Conservation (phyloP, 2,113 vertebrate species). For the Ptilorrhoa leucosticta region DNA sequence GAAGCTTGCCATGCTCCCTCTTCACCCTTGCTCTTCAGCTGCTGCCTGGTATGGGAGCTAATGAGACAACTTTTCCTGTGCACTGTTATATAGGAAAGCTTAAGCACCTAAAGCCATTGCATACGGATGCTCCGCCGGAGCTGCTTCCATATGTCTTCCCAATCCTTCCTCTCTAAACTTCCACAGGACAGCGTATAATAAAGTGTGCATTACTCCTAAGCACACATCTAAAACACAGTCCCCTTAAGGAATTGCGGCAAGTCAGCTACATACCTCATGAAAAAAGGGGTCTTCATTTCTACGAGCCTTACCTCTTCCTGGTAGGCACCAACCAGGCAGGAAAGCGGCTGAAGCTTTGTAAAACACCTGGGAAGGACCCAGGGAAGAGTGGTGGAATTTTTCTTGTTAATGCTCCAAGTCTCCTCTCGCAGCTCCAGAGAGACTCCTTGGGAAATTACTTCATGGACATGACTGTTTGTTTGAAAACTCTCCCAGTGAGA, state of each 20-base stretch:
- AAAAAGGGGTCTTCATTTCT: neutral
- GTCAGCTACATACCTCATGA: neutral
- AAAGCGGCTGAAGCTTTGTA: neutral
- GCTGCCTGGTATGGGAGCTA: neutral
- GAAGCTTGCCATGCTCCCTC: neutral
- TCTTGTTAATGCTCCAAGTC: neutral
- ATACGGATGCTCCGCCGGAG: neutral
- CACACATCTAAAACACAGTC: neutral
- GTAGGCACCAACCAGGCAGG: neutral
- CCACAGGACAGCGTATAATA: neutral
- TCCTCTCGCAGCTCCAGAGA: neutral
- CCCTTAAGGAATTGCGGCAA: neutral
- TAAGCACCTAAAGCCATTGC: neutral
- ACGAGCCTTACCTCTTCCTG: neutral
- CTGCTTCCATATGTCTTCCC: neutral
- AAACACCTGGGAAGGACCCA: neutral
- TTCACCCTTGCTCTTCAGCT: neutral
- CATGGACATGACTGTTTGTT: neutral
- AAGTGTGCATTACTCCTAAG: neutral
- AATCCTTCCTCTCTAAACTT: neutral
- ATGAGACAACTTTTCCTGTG: neutral
- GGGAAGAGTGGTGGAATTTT: neutral
- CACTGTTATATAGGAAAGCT: neutral
- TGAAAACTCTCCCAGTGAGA: conserved; percentile 28
- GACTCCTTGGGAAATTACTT: neutral